Conservation (phyloP, 2,888 invertebrate species). For the Acanthopleura granulata region DNA sequence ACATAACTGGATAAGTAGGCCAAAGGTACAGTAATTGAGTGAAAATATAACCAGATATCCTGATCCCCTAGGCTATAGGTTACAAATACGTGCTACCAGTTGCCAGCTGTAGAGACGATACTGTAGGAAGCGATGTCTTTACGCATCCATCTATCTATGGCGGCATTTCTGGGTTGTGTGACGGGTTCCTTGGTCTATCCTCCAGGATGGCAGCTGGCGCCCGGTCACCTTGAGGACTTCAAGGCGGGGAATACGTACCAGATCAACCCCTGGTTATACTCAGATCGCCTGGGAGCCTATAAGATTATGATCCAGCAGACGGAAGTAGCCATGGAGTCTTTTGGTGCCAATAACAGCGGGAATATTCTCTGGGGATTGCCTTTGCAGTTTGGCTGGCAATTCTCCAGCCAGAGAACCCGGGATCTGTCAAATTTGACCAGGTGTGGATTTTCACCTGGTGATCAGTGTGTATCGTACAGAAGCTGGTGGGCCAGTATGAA, state of each 20-base stretch:
- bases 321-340: conserved; percentile 9
- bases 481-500: conserved; percentile 34
- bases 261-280: conserved; percentile 29
- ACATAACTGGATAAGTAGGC: too few species aligned
- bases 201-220: neutral
- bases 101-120: too few species aligned
- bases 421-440: neutral
- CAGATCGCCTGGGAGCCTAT: conserved; percentile 25
- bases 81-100: too few species aligned
- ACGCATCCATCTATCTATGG: too few species aligned
- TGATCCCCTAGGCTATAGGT: too few species aligned
- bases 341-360: conserved; percentile 24
- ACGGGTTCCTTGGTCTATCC: neutral
- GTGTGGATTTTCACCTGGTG: neutral
- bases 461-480: conserved; percentile 17
- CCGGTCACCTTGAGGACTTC: neutral
- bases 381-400: conserved; percentile 30
- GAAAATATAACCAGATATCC: too few species aligned
- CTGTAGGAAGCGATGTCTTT: too few species aligned
- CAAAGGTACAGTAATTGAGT: too few species aligned
- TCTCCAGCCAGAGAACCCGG: neutral
- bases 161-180: too few species aligned
- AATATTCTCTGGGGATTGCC: conserved; percentile 29
- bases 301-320: conserved; percentile 24
- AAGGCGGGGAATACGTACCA: neutral